A percentile compares a stretch with the other conserved stretches of the same genome.
phyloP scores from a whole-genome alignment of 92 coral and sea anemone genomes.

The Meandrina meandrites region DNA sequence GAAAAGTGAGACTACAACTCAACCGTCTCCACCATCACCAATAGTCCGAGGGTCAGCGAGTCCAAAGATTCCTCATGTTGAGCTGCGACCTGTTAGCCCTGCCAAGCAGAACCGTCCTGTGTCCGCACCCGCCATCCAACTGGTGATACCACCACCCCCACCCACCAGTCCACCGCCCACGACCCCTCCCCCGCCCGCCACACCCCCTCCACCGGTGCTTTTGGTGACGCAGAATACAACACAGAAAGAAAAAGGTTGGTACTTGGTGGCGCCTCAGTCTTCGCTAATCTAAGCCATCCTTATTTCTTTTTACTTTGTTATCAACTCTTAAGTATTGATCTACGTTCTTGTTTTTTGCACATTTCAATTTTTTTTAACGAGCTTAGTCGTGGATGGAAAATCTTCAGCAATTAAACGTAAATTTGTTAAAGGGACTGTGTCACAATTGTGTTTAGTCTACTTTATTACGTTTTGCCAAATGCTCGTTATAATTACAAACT shows the following conservation, averaged over 20 bases:
- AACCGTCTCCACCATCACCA: slow-evolving; percentile 1
- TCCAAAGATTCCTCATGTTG: slow-evolving; percentile 51
- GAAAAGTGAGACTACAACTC: slow-evolving; percentile 19
- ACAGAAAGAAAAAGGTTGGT: slow-evolving; percentile 28
- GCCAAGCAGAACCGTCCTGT: slow-evolving; percentile 42
- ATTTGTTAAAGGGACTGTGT: too few relatives aligned
- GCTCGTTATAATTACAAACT: too few relatives aligned
- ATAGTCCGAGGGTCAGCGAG: not conserved
- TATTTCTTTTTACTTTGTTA: too few relatives aligned
- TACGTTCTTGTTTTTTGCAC: too few relatives aligned
- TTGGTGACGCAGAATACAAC: not conserved
- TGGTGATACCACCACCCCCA: slow-evolving; percentile 61
- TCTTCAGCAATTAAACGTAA: too few relatives aligned
- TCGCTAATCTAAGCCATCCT: too few relatives aligned
- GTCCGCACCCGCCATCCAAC: slow-evolving; percentile 23
- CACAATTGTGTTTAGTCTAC: too few relatives aligned
- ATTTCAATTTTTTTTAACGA: too few relatives aligned
- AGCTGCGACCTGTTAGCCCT: slow-evolving; percentile 64
- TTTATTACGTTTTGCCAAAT: too few relatives aligned
- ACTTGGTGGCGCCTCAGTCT: not conserved
- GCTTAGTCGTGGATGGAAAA: too few relatives aligned
- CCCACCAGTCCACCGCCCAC: slow-evolving; percentile 58
- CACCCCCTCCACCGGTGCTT: slow-evolving; percentile 17
- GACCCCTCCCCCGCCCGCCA: slow-evolving; percentile 60
- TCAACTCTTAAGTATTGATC: too few relatives aligned